Conservation (phyloP, 2,888 invertebrate genomes). For the Troglohyphantes excavatus region DNA sequence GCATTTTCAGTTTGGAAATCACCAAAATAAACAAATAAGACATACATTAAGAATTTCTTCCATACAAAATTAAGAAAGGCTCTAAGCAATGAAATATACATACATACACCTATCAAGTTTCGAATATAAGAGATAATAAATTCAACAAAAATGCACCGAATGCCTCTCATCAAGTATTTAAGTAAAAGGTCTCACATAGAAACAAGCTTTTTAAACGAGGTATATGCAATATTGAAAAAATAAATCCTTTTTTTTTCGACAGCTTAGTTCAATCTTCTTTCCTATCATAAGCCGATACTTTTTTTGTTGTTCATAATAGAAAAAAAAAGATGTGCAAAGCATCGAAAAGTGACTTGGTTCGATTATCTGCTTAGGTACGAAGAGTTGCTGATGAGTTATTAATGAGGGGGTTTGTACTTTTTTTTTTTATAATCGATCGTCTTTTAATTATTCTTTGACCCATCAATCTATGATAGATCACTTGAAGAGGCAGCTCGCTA, state of each 20-base stretch:
- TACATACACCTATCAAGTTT: not conserved
- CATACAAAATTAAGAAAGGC: no score
- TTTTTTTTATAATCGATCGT: constrained; percentile 56
- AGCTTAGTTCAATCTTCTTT: constrained; percentile 39
- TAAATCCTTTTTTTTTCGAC: constrained; percentile 13
- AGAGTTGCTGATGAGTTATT: constrained; percentile 58
- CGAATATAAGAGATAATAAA: not conserved
- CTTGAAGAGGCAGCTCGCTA: constrained; percentile 33
- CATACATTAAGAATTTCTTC: no score
- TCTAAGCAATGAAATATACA: no score
- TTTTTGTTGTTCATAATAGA: not conserved
- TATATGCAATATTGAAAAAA: constrained; percentile 21
- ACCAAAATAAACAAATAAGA: no score
- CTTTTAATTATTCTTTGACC: constrained; percentile 49
- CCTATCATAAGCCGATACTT: constrained; percentile 2
- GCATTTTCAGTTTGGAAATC: no score
- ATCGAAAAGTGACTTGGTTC: constrained; percentile 15
- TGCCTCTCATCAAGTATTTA: not conserved
- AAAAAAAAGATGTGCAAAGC: constrained; percentile 1
- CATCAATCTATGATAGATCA: constrained; percentile 47
- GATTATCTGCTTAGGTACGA: constrained; percentile 53
- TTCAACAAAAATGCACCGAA: not conserved
- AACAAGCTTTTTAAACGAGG: not conserved
- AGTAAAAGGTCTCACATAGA: not conserved
- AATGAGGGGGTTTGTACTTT: constrained; percentile 57